phyloP scores from a whole-genome alignment of 1,140 invertebrate genomes.

The Muscidifurax raptorellus region DNA sequence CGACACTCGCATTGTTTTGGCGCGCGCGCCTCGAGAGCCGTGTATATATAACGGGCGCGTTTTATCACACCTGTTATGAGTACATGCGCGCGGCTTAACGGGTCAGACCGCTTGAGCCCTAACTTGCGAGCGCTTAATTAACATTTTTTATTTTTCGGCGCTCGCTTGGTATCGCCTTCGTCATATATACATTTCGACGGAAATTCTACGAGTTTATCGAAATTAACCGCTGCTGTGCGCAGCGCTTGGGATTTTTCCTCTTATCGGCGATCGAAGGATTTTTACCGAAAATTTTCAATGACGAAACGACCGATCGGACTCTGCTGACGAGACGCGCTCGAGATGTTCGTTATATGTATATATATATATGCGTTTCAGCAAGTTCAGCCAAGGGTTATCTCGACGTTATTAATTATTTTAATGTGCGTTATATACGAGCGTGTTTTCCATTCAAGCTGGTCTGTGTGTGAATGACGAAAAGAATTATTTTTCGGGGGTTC shows the following conservation, averaged over 20 bases:
- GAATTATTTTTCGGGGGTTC: too few species aligned
- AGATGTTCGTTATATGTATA: too few species aligned
- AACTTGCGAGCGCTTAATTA: not conserved
- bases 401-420: conserved; percentile 15
- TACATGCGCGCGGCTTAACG: not conserved
- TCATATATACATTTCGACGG: too few species aligned
- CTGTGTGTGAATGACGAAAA: too few species aligned
- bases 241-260: too few species aligned
- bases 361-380: not conserved
- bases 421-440: not conserved
- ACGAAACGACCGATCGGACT: not conserved
- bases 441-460: too few species aligned
- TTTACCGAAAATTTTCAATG: not conserved
- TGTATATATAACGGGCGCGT: not conserved
- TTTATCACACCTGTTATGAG: not conserved
- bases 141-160: not conserved
- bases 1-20: too few species aligned
- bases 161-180: not conserved
- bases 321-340: too few species aligned
- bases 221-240: too few species aligned
- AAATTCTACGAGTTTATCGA: not conserved
- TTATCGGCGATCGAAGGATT: not conserved
- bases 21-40: too few species aligned
- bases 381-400: conserved; percentile 48
- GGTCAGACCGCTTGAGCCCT: not conserved